These are phyloP conservation scores for Vicugna pacos DNA, from an alignment of 2,113 vertebrate genomes.

Conservation along the genomic window DNA sequence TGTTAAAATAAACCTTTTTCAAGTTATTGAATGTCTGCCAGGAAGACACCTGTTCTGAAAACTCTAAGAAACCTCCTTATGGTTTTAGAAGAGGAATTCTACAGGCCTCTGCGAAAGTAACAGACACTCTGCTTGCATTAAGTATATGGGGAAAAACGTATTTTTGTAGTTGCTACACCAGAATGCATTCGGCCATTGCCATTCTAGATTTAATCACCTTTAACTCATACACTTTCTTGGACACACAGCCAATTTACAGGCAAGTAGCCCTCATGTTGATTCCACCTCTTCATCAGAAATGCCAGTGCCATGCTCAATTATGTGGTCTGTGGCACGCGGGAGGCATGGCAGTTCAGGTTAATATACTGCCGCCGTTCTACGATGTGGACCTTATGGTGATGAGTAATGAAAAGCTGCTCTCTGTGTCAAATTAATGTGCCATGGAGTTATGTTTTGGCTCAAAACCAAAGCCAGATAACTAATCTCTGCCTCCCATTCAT, in stretches of 20 bases:
- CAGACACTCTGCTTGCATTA: neutral
- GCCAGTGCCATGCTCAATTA: neutral
- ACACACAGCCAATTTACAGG: neutral
- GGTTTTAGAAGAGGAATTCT: neutral
- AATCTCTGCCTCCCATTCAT: neutral
- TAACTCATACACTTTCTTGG: neutral
- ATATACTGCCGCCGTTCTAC: neutral
- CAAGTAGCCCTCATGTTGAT: neutral
- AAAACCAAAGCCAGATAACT: conserved; percentile 3
- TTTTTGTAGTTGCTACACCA: neutral
- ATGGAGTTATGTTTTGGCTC: conserved; percentile 46
- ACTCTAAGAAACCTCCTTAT: neutral
- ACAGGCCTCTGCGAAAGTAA: neutral
- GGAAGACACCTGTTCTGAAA: conserved; percentile 44
- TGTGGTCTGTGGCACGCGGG: neutral
- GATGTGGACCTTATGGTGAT: neutral
- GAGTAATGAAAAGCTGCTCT: conserved; percentile 36
- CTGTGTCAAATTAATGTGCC: conserved; percentile 46
- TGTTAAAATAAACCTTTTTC: neutral
- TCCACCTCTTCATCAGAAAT: conserved; percentile 30
- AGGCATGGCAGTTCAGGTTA: neutral
- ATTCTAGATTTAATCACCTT: neutral
- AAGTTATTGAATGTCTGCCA: conserved; percentile 37
- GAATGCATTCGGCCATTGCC: neutral
- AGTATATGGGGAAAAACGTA: neutral